A percentile compares a stretch with the other conserved stretches of the same genome.
These are phyloP conservation scores for Neodontobutis hainanensis DNA, from an alignment of 2,113 vertebrate genomes.

Conservation along the genomic window DNA sequence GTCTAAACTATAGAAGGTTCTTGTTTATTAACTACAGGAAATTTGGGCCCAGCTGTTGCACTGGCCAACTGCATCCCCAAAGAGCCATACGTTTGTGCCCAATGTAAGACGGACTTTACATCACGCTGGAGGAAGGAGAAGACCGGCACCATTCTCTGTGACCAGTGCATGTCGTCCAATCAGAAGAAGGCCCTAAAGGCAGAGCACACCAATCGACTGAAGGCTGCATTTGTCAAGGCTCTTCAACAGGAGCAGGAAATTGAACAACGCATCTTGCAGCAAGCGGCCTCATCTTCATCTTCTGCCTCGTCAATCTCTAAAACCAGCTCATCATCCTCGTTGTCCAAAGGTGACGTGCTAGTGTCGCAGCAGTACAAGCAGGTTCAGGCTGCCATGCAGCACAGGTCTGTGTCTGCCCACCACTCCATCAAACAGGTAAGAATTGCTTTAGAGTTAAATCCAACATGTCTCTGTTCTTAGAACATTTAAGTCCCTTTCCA, in stretches of 20 bases:
- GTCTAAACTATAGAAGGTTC: neutral
- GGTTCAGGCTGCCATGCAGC: constrained; percentile 72
- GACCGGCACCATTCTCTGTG: constrained; percentile 90
- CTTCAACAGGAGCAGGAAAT: constrained; percentile 99
- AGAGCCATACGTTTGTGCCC: constrained; percentile 91
- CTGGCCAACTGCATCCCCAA: constrained; percentile 72
- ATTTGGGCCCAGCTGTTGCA: constrained; percentile 69
- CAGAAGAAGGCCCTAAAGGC: constrained; percentile 96
- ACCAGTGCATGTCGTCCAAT: constrained; percentile 96
- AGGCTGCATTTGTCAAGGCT: constrained; percentile 97
- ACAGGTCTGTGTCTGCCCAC: constrained; percentile 80
- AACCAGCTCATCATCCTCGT: constrained; percentile 58
- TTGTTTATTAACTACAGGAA: constrained; percentile 70
- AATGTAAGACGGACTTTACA: constrained; percentile 99
- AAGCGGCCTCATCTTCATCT: constrained; percentile 77
- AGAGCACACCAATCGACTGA: constrained; percentile 94
- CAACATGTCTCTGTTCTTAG: neutral
- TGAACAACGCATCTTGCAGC: constrained; percentile 93
- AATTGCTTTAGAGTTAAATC: neutral
- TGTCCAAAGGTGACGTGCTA: constrained; percentile 75
- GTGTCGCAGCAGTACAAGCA: constrained; percentile 81
- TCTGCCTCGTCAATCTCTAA: constrained; percentile 64
- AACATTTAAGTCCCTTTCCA: neutral
- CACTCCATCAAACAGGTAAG: constrained; percentile 90
- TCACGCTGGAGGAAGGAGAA: constrained; percentile 98